phyloP scores from a whole-genome alignment of 2,888 invertebrate species.

The Campoletis raptor region DNA sequence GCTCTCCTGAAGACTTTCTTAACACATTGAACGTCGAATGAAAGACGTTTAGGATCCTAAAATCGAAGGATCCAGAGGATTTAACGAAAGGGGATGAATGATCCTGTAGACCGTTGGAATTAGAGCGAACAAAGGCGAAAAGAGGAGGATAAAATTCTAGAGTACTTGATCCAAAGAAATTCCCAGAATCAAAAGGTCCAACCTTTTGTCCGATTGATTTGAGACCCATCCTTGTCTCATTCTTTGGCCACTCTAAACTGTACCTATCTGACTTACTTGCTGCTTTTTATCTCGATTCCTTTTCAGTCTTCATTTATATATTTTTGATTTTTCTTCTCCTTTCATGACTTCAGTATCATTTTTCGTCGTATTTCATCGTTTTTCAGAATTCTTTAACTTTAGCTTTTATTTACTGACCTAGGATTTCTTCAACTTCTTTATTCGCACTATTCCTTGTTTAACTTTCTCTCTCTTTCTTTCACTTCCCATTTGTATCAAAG shows the following conservation, averaged over 20 bases:
- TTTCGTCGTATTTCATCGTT: neutral
- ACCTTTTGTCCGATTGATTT: constrained; percentile 57
- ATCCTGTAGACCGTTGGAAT: neutral
- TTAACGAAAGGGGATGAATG: constrained; percentile 11
- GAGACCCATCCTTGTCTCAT: constrained; percentile 23
- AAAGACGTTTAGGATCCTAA: neutral
- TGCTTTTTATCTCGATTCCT: constrained; percentile 1
- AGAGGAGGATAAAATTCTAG: constrained; percentile 32
- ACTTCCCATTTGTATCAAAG: constrained; percentile 9
- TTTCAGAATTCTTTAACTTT: neutral
- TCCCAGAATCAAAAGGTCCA: constrained; percentile 18
- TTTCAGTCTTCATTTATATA: constrained; percentile 1
- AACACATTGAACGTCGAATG: neutral
- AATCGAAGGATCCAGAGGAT: constrained; percentile 13
- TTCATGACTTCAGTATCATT: neutral
- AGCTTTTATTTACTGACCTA: constrained; percentile 7
- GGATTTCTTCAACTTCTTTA: neutral
- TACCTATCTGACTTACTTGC: neutral
- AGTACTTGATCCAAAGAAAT: constrained; percentile 32
- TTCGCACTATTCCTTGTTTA: neutral
- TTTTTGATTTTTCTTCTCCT: neutral
- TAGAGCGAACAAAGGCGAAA: constrained; percentile 19
- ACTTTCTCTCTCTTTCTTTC: neutral
- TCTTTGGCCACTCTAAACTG: constrained; percentile 30
- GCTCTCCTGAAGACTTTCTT: neutral